Evolutionary conservation across 1,140 invertebrate genomes (phyloP).

Genomic region (Panagrolaimus sp.): DNA sequence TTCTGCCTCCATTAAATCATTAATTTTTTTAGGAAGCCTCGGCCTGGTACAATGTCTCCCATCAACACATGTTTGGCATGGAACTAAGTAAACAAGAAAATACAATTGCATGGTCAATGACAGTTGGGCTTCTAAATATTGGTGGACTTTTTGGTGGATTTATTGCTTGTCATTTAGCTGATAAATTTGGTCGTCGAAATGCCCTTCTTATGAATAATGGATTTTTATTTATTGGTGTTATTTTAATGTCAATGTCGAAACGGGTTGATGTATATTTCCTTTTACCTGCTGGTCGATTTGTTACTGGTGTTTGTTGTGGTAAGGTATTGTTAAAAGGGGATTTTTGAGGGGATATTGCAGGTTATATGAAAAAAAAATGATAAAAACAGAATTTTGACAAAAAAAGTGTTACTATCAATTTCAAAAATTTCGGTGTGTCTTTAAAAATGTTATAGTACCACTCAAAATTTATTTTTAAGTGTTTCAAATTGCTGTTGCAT

Average conservation of each 20-base stretch:
- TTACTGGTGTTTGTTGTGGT: constrained; percentile 45
- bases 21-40: not conserved
- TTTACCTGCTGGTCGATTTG: constrained; percentile 16
- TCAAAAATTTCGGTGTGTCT: too few relatives aligned
- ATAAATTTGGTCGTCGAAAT: constrained; percentile 16
- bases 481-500: too few relatives aligned
- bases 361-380: too few relatives aligned
- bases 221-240: constrained; percentile 13
- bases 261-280: constrained; percentile 17
- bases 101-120: constrained; percentile 18
- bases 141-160: constrained; percentile 23
- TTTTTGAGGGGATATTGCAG: too few relatives aligned
- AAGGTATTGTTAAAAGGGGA: too few relatives aligned
- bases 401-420: too few relatives aligned
- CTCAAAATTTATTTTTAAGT: too few relatives aligned
- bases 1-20: too few relatives aligned
- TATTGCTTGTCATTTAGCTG: constrained; percentile 9
- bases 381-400: too few relatives aligned
- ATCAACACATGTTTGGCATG: not conserved
- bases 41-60: not conserved
- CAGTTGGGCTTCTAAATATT: constrained; percentile 16
- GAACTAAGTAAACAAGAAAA: constrained; percentile 9
- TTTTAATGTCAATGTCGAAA: constrained; percentile 15
- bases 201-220: constrained; percentile 16
- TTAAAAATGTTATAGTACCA: too few relatives aligned